phyloP scores from a whole-genome alignment of 2,113 vertebrate species.

The Neogobius melanostomus region DNA sequence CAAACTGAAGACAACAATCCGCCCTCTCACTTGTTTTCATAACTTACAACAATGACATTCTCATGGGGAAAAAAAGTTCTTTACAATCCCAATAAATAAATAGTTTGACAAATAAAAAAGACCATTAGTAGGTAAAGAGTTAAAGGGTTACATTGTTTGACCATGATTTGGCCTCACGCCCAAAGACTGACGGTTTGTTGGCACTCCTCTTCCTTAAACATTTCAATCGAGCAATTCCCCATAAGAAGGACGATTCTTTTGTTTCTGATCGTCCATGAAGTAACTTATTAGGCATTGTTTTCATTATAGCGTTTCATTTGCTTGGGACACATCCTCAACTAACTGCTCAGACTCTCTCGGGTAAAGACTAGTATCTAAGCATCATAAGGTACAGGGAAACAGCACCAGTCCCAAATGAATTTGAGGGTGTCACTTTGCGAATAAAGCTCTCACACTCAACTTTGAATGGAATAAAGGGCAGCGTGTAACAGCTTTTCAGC shows the following conservation, averaged over 20 bases:
- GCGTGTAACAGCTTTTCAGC: neutral
- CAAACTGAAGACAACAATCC: too few species aligned
- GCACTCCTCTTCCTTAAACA: constrained; percentile 1
- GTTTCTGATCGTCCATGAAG: too few species aligned
- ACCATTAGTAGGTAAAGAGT: neutral
- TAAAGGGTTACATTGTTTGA: neutral
- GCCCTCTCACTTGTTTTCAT: too few species aligned
- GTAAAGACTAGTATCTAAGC: neutral
- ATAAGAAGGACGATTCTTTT: too few species aligned
- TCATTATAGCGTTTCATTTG: neutral
- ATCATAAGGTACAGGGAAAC: constrained; percentile 10
- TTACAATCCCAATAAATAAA: neutral
- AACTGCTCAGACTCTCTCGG: neutral
- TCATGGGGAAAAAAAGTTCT: neutral
- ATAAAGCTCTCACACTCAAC: constrained; percentile 22
- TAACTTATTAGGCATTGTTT: too few species aligned
- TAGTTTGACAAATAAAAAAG: neutral
- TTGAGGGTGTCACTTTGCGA: constrained; percentile 43
- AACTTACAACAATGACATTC: too few species aligned
- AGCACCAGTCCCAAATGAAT: constrained; percentile 2
- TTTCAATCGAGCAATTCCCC: neutral
- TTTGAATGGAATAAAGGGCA: neutral
- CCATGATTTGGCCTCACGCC: neutral
- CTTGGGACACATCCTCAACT: neutral
- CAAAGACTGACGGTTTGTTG: neutral